Conservation (phyloP, 2,113 vertebrate species). For the Eulacestoma nigropectus region DNA sequence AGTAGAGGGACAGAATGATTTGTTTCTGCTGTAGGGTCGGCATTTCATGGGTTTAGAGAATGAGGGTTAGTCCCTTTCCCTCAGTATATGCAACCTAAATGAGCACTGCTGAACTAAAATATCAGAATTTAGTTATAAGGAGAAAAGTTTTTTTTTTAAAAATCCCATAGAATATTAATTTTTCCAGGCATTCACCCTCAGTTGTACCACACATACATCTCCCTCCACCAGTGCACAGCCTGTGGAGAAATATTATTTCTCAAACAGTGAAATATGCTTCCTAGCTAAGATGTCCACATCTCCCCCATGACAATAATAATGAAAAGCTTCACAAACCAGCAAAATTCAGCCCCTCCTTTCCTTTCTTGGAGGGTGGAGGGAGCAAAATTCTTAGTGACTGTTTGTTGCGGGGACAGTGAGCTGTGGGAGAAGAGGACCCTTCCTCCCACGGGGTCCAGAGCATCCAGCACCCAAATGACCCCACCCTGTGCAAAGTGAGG, state of each 20-base stretch:
- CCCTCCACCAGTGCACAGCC: background rate
- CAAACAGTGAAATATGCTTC: background rate
- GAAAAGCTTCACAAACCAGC: background rate
- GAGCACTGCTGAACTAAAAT: background rate
- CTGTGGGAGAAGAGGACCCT: background rate
- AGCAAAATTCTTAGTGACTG: background rate
- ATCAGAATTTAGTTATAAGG: background rate
- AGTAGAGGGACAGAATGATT: background rate
- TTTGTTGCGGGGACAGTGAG: fast-evolving
- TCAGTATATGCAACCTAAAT: fast-evolving
- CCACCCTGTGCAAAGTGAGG: background rate
- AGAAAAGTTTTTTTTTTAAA: background rate
- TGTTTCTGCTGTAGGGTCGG: background rate
- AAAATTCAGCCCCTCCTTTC: background rate
- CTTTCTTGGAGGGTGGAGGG: background rate
- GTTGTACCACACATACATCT: fast-evolving
- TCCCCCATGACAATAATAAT: background rate
- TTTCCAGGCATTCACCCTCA: background rate
- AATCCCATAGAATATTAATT: background rate
- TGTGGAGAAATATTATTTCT: background rate
- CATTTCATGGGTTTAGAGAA: background rate
- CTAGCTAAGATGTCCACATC: background rate
- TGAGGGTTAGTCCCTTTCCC: background rate
- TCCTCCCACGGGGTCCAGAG: background rate
- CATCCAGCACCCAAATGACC: background rate